phyloP scores from a whole-genome alignment of 2,113 vertebrate genomes.

The Echinops telfairi region DNA sequence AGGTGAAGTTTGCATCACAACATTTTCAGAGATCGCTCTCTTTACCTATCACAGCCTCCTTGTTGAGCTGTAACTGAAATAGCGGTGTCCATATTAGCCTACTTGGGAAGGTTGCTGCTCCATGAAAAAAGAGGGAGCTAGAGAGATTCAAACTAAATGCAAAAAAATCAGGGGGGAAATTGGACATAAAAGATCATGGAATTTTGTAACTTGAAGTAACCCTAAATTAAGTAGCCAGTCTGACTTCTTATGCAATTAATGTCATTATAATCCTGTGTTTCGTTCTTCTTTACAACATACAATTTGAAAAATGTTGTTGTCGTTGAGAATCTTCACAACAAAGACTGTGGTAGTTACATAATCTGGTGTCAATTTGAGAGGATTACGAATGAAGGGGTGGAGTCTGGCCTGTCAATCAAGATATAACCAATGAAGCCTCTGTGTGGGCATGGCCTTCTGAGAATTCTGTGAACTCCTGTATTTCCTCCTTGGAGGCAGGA shows the following conservation, averaged over 20 bases:
- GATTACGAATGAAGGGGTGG: too few species aligned
- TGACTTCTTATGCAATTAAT: neutral
- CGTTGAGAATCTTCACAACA: neutral
- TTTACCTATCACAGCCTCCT: neutral
- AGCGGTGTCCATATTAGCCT: neutral
- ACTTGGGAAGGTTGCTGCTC: neutral
- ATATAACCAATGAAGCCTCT: too few species aligned
- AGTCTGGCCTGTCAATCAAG: too few species aligned
- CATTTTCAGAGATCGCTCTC: conserved; percentile 6
- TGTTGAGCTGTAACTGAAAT: neutral
- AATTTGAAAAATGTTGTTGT: neutral
- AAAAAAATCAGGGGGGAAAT: neutral
- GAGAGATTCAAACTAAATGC: neutral
- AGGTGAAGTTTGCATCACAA: conserved; percentile 9
- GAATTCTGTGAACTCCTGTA: too few species aligned
- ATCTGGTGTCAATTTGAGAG: too few species aligned
- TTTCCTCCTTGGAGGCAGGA: too few species aligned
- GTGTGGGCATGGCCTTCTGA: too few species aligned
- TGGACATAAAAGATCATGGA: neutral
- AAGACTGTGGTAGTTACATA: too few species aligned
- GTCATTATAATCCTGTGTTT: neutral
- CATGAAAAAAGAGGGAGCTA: neutral
- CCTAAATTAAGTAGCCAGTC: conserved; percentile 14
- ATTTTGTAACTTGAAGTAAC: neutral
- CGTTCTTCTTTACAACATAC: too few species aligned